These are phyloP conservation scores for Saccopteryx bilineata DNA, from an alignment of 2,113 vertebrate species.

Conservation along the genomic window DNA sequence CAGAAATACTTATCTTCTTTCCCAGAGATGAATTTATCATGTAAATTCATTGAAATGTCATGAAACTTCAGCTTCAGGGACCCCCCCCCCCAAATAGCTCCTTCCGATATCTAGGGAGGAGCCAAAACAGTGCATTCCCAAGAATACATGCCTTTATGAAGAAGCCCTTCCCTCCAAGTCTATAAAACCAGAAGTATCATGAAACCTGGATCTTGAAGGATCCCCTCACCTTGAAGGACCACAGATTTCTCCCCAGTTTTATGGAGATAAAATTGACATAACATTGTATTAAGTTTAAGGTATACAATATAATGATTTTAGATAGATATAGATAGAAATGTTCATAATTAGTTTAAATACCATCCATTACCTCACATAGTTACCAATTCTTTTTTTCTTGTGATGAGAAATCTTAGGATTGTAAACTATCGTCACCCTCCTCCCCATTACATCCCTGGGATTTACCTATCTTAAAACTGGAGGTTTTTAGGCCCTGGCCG, in stretches of 20 bases:
- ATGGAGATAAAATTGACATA: background rate
- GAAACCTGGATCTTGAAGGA: too few species aligned
- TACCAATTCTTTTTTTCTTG: background rate
- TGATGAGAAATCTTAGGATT: background rate
- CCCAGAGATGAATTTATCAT: background rate
- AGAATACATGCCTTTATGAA: background rate
- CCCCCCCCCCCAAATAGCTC: background rate
- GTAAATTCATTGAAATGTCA: background rate
- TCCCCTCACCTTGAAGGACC: background rate
- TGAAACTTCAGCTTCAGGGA: background rate
- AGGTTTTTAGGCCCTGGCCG: too few species aligned
- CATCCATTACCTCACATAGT: background rate
- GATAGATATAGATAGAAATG: background rate
- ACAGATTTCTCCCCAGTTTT: background rate
- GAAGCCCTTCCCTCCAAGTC: background rate
- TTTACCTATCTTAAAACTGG: background rate
- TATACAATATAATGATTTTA: background rate
- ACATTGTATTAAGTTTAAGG: background rate
- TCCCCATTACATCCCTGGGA: too few species aligned
- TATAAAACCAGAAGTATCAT: background rate
- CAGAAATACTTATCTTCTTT: background rate
- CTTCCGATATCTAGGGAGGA: background rate
- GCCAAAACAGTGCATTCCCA: background rate
- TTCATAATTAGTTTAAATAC: background rate
- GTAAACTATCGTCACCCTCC: background rate